Base-by-base conservation (phyloP, 1,140 invertebrate genomes). In the Trichonephila inaurata region DNA sequence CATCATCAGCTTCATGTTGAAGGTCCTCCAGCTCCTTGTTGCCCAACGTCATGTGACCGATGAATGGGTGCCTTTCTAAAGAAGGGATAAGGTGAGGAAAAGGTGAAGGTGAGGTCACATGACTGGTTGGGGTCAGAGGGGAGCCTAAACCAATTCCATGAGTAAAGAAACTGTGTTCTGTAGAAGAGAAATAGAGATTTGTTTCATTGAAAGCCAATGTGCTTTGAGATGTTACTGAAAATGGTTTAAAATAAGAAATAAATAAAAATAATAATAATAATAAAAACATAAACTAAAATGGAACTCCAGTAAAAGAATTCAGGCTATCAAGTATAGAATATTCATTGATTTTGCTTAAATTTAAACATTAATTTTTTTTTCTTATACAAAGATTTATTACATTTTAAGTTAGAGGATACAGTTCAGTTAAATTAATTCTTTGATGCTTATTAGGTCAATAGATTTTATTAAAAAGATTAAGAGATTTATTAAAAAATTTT, bases 131-230 rank as follows among this genome's bases (percentile, higher is more conserved):
- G 82, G 94, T 92, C 89, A 94, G 86, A 94, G 94, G 91, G 89
- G 94, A 92, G 66, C 90, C 83, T 92, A 94, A 91, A 92, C 90
- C 94, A 85, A 92, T 92, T 82, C 94, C 94, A 77, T 91, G 87
- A 83, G 94, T 89, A 92, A 92, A 94, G 86, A 91, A 94, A 94
- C 88, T 92, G 85, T 87, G 94, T 81, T 94, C 94, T 94, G 91
- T 44, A 94, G 92, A 64, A 89, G 86, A 93, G 40, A 93, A 92
- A 93, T 77, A 88, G 86, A 93, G 66, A 93, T 60, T 88, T 61
- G 85, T 88, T 88, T 88, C 86, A 89, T 85, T 93, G 87, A 28
- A 10, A 72, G 85, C 85, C 28, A 89, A 24, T 87, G 83, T 61
- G 69, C 33, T 69, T 81, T 51, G 44, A 28, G 51, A 33, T 44